Base-by-base conservation (phyloP, 2,797 vertebrate genomes). In the Lacerta viridis region DNA sequence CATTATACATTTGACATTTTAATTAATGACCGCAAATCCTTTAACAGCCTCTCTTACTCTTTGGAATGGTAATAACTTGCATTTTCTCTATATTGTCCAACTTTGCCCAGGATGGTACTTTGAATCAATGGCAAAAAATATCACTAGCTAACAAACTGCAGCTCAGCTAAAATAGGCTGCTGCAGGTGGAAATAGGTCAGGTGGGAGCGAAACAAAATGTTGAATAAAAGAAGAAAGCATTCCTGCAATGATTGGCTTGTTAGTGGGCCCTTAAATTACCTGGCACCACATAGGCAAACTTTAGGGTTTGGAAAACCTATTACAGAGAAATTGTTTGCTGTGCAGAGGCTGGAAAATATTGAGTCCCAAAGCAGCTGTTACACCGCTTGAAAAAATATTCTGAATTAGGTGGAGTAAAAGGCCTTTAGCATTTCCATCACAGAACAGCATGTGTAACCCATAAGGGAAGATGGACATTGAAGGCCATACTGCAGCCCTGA, bases 111-210 rank as follows among this genome's bases (percentile, higher is more conserved):
- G 83, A 46, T 71, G 75, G 61, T 88, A 75, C 3, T 88, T 82
- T 81, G 78, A 93, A 93, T 41, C 33, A 0, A 0, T 82, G 71
- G 74, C 15, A 55, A 87, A 91, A 91, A 92, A 61, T 4, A 39
- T 29, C 69, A 69, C 1, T 78, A 91, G 75, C 82, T 87, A 74
- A 74, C 55, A 88, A 61, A 81, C 80, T 92, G 82, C 82, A 92
- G 79, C 86, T 90, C 87, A 43, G 89, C 84, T 89, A 80, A 92
- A 87, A 89, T 90, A 66, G 88, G 46, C 77, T 25, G 27, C 90
- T 91, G 85, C 83, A 75, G 85, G 80, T 88, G 71, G 55, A 93
- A 85, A 55, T 2, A 83, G 72, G 91, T 59, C 82, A 91, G 88
- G 86, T 33, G 43, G 82, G 89, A 85, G 20, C 78, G 64, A 88